Conservation (phyloP, 2,888 invertebrate genomes). For the Epinotia demarniana region DNA sequence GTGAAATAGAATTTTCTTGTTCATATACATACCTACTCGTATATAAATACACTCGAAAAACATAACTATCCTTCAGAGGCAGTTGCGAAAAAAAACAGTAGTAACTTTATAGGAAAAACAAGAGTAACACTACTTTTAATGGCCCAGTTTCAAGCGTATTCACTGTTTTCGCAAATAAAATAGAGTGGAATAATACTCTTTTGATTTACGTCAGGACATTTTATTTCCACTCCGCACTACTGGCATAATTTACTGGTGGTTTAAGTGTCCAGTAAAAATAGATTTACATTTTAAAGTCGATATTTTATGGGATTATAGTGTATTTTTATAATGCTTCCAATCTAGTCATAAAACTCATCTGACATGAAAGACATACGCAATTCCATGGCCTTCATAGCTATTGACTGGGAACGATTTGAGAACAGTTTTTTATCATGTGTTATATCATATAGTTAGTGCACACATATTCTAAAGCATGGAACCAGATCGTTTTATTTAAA, state of each 20-base stretch:
- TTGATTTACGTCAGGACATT: conserved; percentile 30
- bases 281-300: conserved; percentile 56
- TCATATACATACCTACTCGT: too few species aligned
- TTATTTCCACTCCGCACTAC: conserved; percentile 28
- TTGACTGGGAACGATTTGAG: not conserved
- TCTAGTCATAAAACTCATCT: conserved; percentile 67
- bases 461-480: too few species aligned
- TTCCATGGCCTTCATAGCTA: conserved; percentile 18
- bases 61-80: too few species aligned
- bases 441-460: too few species aligned
- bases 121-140: not conserved
- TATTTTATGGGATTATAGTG: conserved; percentile 58
- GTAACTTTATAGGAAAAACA: not conserved
- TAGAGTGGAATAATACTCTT: conserved; percentile 29
- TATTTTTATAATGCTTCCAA: conserved; percentile 74
- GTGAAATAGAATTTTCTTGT: too few species aligned
- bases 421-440: not conserved
- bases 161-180: conserved; percentile 22
- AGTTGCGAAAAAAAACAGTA: not conserved
- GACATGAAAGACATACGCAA: conserved; percentile 60
- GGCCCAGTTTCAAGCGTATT: not conserved
- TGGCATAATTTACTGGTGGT: conserved; percentile 43
- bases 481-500: too few species aligned
- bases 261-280: conserved; percentile 50
- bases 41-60: too few species aligned